Evolutionary conservation across 2,888 invertebrate species (phyloP), one percentile per base, ranked within the genome.

Genomic region (Dicyrtoma fusca): DNA sequence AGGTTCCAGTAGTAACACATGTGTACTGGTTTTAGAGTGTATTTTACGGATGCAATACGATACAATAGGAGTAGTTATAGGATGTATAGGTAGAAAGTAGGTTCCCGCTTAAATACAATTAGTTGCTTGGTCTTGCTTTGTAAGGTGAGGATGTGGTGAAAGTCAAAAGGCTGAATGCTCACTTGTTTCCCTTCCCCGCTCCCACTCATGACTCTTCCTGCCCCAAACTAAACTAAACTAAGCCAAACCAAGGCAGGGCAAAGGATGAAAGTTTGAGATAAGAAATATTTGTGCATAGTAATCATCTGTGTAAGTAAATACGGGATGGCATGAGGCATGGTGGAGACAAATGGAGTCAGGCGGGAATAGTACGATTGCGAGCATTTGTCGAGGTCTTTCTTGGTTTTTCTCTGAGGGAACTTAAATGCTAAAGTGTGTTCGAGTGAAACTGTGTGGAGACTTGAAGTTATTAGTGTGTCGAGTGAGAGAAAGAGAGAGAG

Each of bases 21-120:
- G 65, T 65, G 65, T 26, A 65, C 53, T 65, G 53, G 47, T 64
- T n/a, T n/a, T n/a, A n/a, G n/a, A n/a, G n/a, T n/a, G n/a, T n/a
- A n/a, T n/a, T n/a, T n/a, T n/a, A n/a, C n/a, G n/a, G n/a, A n/a
- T n/a, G n/a, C n/a, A n/a, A n/a, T n/a, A n/a, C n/a, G n/a, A n/a
- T n/a, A n/a, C n/a, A n/a, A n/a, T n/a, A n/a, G n/a, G n/a, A n/a
- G n/a, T n/a, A n/a, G n/a, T n/a, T n/a, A n/a, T n/a, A n/a, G n/a
- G n/a, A n/a, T n/a, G n/a, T n/a, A n/a, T n/a, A n/a, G n/a, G n/a
- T n/a, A n/a, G n/a, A n/a, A n/a, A n/a, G n/a, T n/a, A n/a, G n/a
- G n/a, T n/a, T n/a, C n/a, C n/a, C n/a, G n/a, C n/a, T n/a, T n/a
- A n/a, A n/a, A n/a, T n/a, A n/a, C n/a, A n/a, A n/a, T n/a, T n/a